Evolutionary conservation across 2,888 invertebrate genomes (phyloP).

Genomic region (Stenolophus ochropezus): DNA sequence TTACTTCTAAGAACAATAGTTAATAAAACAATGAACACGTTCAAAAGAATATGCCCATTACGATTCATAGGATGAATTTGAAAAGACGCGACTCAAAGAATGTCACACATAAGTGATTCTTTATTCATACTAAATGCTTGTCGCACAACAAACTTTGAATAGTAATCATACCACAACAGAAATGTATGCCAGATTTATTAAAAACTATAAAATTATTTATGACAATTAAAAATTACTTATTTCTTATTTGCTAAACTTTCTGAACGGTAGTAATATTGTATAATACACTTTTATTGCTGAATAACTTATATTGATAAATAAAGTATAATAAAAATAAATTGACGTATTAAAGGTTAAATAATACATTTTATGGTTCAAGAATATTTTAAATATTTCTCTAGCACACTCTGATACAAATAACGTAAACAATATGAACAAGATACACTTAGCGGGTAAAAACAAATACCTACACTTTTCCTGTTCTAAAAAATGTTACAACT

Average conservation of each 20-base stretch:
- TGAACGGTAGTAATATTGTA: too few relatives aligned
- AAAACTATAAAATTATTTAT: background rate
- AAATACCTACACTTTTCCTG: background rate
- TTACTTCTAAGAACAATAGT: constrained; percentile 54
- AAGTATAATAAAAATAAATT: background rate
- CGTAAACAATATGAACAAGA: constrained; percentile 7
- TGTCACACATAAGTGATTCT: constrained; percentile 44
- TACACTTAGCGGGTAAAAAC: background rate
- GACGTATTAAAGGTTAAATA: background rate
- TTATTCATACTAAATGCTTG: constrained; percentile 48
- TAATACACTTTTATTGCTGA: too few relatives aligned
- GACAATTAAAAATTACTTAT: too few relatives aligned
- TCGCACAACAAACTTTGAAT: constrained; percentile 31
- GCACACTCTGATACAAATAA: background rate
- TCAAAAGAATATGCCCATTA: constrained; percentile 39
- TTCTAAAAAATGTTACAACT: background rate
- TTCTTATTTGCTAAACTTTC: too few relatives aligned
- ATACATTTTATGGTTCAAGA: background rate
- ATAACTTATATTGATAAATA: background rate
- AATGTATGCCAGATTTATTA: constrained; percentile 41
- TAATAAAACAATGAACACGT: constrained; percentile 51
- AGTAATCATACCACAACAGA: constrained; percentile 26
- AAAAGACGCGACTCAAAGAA: constrained; percentile 50
- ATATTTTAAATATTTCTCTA: background rate
- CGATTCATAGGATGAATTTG: constrained; percentile 47